phyloP scores from a whole-genome alignment of 2,888 invertebrate genomes.

The Ornithoptera priamus region DNA sequence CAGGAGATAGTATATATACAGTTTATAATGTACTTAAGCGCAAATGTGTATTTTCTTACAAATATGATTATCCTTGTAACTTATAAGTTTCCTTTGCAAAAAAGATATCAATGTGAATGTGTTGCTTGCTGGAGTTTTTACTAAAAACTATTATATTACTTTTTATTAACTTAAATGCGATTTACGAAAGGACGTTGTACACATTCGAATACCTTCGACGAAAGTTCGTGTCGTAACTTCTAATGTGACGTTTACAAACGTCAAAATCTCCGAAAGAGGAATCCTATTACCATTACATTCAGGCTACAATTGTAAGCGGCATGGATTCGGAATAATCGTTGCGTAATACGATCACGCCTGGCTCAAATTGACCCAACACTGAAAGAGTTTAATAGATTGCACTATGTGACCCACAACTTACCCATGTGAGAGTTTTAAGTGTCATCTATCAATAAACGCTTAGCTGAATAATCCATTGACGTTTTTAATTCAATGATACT shows the following conservation, averaged over 20 bases:
- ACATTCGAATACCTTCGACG: background rate
- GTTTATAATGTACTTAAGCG: too few relatives aligned
- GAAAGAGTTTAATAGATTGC: constrained; percentile 75
- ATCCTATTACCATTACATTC: constrained; percentile 48
- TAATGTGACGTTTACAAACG: constrained; percentile 31
- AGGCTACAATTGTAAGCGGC: constrained; percentile 49
- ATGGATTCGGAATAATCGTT: constrained; percentile 55
- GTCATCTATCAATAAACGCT: constrained; percentile 9
- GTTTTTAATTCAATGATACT: constrained; percentile 4
- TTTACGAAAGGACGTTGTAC: background rate
- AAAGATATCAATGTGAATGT: too few relatives aligned
- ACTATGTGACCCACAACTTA: constrained; percentile 63
- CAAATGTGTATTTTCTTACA: too few relatives aligned
- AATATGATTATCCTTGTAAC: too few relatives aligned
- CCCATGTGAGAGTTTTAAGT: constrained; percentile 37
- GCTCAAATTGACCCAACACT: constrained; percentile 67
- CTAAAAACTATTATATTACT: too few relatives aligned
- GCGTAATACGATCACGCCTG: constrained; percentile 68
- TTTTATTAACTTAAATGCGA: too few relatives aligned
- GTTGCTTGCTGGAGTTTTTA: too few relatives aligned
- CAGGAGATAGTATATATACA: too few relatives aligned
- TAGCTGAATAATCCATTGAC: constrained; percentile 41
- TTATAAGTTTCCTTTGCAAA: too few relatives aligned
- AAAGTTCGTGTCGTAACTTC: constrained; percentile 28
- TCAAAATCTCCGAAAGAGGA: constrained; percentile 36